Percentiles rank a stretch among this genome's conserved stretches.
phyloP scores from a whole-genome alignment of 35 echinoderm and acorn worm species.

The Eucidaris tribuloides region DNA sequence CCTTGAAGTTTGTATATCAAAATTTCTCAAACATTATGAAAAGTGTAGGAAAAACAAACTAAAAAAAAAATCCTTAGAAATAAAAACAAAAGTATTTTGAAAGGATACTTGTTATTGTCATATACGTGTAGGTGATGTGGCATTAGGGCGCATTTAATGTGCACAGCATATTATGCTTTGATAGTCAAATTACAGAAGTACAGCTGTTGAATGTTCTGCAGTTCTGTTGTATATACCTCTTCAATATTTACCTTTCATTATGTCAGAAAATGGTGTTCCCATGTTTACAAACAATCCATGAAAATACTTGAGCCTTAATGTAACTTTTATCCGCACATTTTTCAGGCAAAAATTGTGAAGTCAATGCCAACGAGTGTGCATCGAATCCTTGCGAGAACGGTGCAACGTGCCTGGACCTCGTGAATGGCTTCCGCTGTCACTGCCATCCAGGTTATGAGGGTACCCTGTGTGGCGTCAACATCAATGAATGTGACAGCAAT shows the following conservation, averaged over 20 bases:
- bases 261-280: background rate
- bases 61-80: too few species aligned
- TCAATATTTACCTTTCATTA: background rate
- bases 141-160: too few species aligned
- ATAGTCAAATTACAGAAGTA: background rate
- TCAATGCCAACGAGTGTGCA: constrained; percentile 48
- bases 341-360: constrained; percentile 31
- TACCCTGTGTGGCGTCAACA: constrained; percentile 41
- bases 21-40: too few species aligned
- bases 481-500: constrained; percentile 44
- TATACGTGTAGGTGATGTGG: too few species aligned
- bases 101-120: too few species aligned
- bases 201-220: background rate
- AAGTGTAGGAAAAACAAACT: too few species aligned
- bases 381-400: constrained; percentile 69
- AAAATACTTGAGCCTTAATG: background rate
- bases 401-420: constrained; percentile 47
- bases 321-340: background rate
- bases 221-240: background rate
- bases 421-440: constrained; percentile 59
- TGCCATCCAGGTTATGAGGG: constrained; percentile 59
- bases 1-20: too few species aligned
- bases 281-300: background rate
- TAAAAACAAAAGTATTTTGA: too few species aligned
- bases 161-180: too few species aligned